phyloP scores from a whole-genome alignment of 1,140 invertebrate species.

The Eriosoma lanigerum region DNA sequence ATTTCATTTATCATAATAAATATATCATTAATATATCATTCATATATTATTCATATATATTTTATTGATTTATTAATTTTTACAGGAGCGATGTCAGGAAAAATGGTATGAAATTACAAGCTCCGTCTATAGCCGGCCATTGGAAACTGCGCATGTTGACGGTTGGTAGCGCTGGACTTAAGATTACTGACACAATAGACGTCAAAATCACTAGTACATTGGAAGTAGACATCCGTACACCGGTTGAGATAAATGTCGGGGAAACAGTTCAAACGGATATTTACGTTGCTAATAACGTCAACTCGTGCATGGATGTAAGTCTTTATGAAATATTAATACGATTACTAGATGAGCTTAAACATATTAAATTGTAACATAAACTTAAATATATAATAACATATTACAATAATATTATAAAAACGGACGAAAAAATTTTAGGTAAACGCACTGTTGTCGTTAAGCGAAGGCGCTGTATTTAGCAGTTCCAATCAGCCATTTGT shows the following conservation, averaged over 20 bases:
- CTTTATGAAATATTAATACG: not conserved
- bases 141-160: conserved; percentile 66
- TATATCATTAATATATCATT: no score
- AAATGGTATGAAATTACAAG: conserved; percentile 62
- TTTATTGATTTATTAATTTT: conserved; percentile 5
- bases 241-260: conserved; percentile 63
- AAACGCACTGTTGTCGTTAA: conserved; percentile 65
- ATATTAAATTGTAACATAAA: no score
- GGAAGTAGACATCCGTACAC: conserved; percentile 64
- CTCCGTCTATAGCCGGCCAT: conserved; percentile 64
- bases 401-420: not conserved
- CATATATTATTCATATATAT: not conserved
- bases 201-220: conserved; percentile 65
- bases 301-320: conserved; percentile 70
- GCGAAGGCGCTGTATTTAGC: conserved; percentile 65
- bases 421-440: conserved; percentile 59
- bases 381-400: no score
- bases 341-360: no score
- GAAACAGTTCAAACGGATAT: conserved; percentile 67
- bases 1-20: no score
- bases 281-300: conserved; percentile 67
- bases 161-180: conserved; percentile 59
- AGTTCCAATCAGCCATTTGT: conserved; percentile 67
- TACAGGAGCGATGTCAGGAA: conserved; percentile 58
- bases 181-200: conserved; percentile 62